Evolutionary conservation across 2,113 vertebrate species (phyloP).

Genomic region (Odocoileus virginianus): DNA sequence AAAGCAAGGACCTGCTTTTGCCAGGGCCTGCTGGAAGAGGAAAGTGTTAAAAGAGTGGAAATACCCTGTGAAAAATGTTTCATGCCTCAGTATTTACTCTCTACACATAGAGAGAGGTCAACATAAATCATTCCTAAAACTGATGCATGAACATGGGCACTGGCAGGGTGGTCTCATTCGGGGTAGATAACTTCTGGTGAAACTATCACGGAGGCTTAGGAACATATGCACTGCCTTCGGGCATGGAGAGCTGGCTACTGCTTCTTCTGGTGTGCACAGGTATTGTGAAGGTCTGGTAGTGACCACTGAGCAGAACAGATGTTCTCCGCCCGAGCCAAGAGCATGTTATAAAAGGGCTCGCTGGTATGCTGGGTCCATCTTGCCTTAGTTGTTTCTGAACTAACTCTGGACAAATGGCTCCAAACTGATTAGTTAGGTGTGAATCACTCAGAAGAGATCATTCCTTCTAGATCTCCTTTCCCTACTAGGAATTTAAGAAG

Average conservation of each 20-base stretch:
- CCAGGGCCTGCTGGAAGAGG: background rate
- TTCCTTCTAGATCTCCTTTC: background rate
- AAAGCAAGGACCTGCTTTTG: constrained; percentile 49
- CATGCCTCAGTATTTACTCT: background rate
- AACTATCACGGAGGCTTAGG: rapidly evolving
- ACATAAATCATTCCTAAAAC: background rate
- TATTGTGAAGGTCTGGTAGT: no score
- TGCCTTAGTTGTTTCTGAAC: background rate
- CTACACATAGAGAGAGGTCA: background rate
- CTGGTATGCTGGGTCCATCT: background rate
- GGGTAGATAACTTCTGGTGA: background rate
- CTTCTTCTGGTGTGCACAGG: background rate
- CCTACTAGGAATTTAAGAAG: background rate
- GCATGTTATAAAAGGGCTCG: background rate
- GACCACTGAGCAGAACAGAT: background rate
- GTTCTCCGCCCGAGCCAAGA: background rate
- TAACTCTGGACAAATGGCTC: background rate
- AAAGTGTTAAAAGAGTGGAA: background rate
- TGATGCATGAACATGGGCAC: background rate
- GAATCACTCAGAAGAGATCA: background rate
- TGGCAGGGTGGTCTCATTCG: background rate
- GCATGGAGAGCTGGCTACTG: background rate
- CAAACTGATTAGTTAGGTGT: background rate
- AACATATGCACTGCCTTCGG: background rate
- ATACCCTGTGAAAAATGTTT: background rate